These are phyloP conservation scores for Pipra filicauda DNA, from an alignment of 2,113 vertebrate species.

Conservation along the genomic window DNA sequence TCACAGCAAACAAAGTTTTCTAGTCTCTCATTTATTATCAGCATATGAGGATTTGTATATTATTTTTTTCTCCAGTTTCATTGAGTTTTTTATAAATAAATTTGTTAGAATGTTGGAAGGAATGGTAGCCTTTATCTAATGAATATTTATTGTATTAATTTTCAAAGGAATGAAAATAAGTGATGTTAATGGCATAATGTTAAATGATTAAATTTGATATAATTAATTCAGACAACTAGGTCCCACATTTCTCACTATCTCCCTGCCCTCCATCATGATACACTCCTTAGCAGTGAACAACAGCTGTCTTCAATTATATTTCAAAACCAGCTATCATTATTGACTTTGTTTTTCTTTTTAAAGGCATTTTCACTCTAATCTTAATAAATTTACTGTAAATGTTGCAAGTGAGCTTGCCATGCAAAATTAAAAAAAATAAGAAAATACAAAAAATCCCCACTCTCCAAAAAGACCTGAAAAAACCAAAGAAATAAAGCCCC, in stretches of 20 bases:
- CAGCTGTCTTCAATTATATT: not conserved
- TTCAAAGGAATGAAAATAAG: not conserved
- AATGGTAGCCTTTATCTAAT: not conserved
- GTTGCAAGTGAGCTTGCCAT: not conserved
- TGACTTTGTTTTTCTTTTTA: not conserved
- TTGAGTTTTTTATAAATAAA: not conserved
- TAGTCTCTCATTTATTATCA: not conserved
- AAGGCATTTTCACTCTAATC: not conserved
- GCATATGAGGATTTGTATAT: too few species aligned
- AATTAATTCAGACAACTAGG: not conserved
- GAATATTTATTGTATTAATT: not conserved
- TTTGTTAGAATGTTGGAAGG: not conserved
- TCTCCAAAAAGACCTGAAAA: not conserved
- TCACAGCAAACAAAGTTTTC: not conserved
- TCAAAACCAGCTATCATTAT: not conserved
- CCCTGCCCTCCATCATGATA: not conserved
- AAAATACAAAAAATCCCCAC: accelerated
- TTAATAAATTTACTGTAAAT: not conserved
- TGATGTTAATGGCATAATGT: not conserved
- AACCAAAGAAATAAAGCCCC: accelerated
- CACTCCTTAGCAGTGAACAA: not conserved
- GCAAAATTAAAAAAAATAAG: not conserved
- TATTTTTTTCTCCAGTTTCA: not conserved
- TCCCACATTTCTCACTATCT: not conserved
- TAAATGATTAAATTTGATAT: not conserved